Percentiles rank a stretch among this genome's conserved stretches.
These are phyloP conservation scores for Burhinus oedicnemus DNA, from an alignment of 2,113 vertebrate genomes.

Conservation along the genomic window DNA sequence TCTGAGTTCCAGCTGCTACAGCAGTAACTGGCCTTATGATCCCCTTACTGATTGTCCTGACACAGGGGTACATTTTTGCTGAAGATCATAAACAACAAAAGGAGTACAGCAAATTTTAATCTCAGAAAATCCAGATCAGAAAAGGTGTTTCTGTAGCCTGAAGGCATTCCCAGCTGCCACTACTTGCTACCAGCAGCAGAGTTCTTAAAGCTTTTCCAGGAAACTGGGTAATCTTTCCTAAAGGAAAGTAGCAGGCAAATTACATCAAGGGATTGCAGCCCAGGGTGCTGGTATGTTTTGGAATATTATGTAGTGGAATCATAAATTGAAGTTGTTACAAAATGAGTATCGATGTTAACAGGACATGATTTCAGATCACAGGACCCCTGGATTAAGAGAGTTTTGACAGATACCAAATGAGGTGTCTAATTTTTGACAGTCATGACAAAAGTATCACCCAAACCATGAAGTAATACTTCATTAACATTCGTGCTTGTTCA, in stretches of 20 bases:
- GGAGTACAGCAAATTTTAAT: neutral
- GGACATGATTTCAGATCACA: neutral
- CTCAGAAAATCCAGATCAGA: neutral
- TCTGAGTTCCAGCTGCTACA: neutral
- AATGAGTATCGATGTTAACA: neutral
- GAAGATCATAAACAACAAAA: neutral
- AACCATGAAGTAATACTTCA: neutral
- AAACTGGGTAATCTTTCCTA: neutral
- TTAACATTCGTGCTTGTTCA: neutral
- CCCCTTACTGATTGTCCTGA: neutral
- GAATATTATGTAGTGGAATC: neutral
- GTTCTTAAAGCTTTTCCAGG: neutral
- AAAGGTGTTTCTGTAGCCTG: neutral
- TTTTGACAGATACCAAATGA: neutral
- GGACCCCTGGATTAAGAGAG: neutral
- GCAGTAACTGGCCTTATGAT: neutral
- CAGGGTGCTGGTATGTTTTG: neutral
- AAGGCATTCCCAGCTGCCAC: neutral
- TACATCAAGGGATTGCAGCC: neutral
- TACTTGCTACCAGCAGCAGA: neutral
- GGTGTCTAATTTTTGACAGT: neutral
- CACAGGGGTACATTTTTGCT: rapidly evolving
- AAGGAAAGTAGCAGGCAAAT: neutral
- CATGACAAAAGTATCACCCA: neutral
- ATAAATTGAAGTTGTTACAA: neutral